Conservation (phyloP, 2,113 vertebrate genomes). For the Ranitomeya imitator region DNA sequence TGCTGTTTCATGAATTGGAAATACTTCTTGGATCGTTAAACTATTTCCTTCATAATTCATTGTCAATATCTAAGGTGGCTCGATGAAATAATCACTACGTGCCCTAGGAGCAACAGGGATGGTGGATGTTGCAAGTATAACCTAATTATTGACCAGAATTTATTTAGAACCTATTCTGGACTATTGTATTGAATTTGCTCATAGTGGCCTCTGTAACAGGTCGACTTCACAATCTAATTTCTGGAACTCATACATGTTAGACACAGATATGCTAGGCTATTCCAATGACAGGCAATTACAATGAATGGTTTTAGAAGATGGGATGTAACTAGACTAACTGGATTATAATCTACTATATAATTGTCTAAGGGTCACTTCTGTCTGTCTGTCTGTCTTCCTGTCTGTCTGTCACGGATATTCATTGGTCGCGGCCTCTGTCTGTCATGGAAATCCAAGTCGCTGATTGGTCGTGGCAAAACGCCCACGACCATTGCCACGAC, state of each 20-base stretch:
- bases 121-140: background rate
- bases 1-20: conserved; percentile 32
- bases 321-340: too few species aligned
- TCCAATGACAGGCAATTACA: too few species aligned
- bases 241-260: background rate
- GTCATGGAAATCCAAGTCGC: too few species aligned
- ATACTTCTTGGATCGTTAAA: background rate
- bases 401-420: too few species aligned
- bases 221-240: background rate
- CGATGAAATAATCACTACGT: background rate
- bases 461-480: too few species aligned
- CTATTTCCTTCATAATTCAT: background rate
- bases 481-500: too few species aligned
- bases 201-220: background rate
- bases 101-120: background rate
- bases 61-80: background rate
- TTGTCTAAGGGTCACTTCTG: too few species aligned
- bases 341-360: too few species aligned
- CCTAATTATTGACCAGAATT: background rate
- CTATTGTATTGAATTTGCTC: background rate
- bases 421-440: too few species aligned
- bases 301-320: too few species aligned
- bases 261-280: too few species aligned
- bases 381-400: too few species aligned
- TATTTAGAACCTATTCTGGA: background rate